Percentiles rank a stretch among this genome's conserved stretches.
These are phyloP conservation scores for Leptopilina myrica DNA, from an alignment of 2,888 invertebrate genomes.

Conservation along the genomic window DNA sequence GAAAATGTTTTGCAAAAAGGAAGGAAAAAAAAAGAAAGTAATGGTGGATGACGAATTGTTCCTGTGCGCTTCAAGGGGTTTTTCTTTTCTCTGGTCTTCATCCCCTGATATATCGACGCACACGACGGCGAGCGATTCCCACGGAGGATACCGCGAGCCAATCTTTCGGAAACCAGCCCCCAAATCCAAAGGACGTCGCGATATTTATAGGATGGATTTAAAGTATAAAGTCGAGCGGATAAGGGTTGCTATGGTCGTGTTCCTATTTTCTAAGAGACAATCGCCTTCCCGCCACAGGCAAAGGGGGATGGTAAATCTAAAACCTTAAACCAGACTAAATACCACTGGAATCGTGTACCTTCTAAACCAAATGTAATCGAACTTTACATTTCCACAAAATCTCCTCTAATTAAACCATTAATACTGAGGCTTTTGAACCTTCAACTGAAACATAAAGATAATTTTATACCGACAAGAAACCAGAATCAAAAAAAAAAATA, in stretches of 20 bases:
- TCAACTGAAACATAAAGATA: too few relatives aligned
- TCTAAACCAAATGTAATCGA: slow-evolving; percentile 17
- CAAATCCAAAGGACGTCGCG: slow-evolving; percentile 74
- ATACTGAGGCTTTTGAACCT: too few relatives aligned
- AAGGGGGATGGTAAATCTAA: slow-evolving; percentile 59
- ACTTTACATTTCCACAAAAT: not conserved
- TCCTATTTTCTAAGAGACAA: slow-evolving; percentile 72
- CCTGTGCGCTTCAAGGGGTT: slow-evolving; percentile 57
- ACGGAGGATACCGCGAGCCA: slow-evolving; percentile 76
- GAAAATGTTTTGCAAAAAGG: slow-evolving; percentile 62
- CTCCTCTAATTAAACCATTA: not conserved
- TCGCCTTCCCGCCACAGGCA: slow-evolving; percentile 65
- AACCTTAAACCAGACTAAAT: slow-evolving; percentile 67
- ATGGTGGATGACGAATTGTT: slow-evolving; percentile 71
- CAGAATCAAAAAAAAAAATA: too few relatives aligned
- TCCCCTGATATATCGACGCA: slow-evolving; percentile 73
- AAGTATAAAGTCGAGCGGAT: slow-evolving; percentile 75
- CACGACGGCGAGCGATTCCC: slow-evolving; percentile 70
- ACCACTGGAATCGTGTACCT: slow-evolving; percentile 48
- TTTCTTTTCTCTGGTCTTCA: slow-evolving; percentile 65
- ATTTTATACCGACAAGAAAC: too few relatives aligned
- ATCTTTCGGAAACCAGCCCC: slow-evolving; percentile 76
- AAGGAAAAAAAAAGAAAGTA: slow-evolving; percentile 46
- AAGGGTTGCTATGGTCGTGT: slow-evolving; percentile 60
- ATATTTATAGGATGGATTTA: slow-evolving; percentile 77